A percentile compares a stretch with the other conserved stretches of the same genome.
Evolutionary conservation across 2,888 invertebrate genomes (phyloP).

Genomic region (Priocnemis perturbator): DNA sequence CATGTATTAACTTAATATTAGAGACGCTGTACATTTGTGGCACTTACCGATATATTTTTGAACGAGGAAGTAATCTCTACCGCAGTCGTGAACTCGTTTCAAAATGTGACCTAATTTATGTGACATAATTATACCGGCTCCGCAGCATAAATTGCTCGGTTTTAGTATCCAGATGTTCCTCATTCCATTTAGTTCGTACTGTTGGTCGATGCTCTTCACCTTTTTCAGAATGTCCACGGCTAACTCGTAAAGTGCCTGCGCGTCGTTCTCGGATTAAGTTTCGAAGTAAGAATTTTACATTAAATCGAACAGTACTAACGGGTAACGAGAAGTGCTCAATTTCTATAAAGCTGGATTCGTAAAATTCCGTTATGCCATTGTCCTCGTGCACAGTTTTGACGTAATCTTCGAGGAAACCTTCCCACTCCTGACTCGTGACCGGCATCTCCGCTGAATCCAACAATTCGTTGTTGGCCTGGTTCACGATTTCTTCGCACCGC

Average conservation of each 20-base stretch:
- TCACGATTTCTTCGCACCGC: conserved; percentile 81
- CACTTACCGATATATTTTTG: conserved; percentile 92
- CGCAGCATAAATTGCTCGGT: conserved; percentile 88
- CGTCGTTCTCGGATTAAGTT: background rate
- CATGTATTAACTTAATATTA: background rate
- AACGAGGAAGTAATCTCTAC: conserved; percentile 83
- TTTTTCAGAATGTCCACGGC: conserved; percentile 44
- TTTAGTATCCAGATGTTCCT: conserved; percentile 94
- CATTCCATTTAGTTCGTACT: conserved; percentile 80
- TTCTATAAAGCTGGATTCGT: background rate
- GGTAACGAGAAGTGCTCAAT: conserved; percentile 1
- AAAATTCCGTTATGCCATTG: conserved; percentile 17
- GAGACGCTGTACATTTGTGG: too few relatives aligned
- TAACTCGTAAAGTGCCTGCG: conserved; percentile 11
- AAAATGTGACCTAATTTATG: conserved; percentile 85
- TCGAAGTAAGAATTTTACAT: background rate
- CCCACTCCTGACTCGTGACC: conserved; percentile 78
- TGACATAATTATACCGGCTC: conserved; percentile 88
- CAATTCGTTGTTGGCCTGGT: conserved; percentile 71
- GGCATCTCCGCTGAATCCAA: conserved; percentile 77
- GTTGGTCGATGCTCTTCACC: conserved; percentile 58
- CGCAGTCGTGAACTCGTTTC: conserved; percentile 78
- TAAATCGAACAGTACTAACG: background rate
- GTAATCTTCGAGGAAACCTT: conserved; percentile 81
- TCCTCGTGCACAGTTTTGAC: conserved; percentile 78